A percentile compares a stretch with the other conserved stretches of the same genome.
Evolutionary conservation across 1,140 invertebrate genomes (phyloP).

Genomic region (Drosophila orosa): DNA sequence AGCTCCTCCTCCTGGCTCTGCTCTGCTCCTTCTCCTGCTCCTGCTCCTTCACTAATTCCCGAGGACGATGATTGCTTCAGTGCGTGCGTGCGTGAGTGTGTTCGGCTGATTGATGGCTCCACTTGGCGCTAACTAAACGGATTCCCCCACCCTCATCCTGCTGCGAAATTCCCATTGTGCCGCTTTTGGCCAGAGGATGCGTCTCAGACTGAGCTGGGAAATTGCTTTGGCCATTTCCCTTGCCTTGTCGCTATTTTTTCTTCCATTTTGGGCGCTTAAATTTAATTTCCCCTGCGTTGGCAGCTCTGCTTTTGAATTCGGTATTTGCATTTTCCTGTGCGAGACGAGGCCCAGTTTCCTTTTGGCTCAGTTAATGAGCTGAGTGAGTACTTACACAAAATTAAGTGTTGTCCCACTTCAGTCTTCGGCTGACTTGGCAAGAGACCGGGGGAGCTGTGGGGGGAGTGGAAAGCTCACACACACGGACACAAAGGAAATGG

Average conservation of each 20-base stretch:
- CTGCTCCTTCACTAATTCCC: conserved; percentile 5
- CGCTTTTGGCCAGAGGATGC: conserved; percentile 42
- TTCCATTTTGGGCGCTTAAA: conserved; percentile 53
- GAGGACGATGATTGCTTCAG: conserved; percentile 16
- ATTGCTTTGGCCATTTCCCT: conserved; percentile 50
- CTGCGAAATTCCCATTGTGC: conserved; percentile 33
- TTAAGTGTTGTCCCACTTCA: conserved; percentile 82
- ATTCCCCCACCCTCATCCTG: conserved; percentile 30
- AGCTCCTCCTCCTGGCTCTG: not conserved
- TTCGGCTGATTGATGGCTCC: conserved; percentile 65
- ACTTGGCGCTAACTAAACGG: conserved; percentile 69
- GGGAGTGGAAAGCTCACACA: conserved; percentile 18
- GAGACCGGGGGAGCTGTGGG: conserved; percentile 20
- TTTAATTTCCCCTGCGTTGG: conserved; percentile 70
- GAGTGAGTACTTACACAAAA: conserved; percentile 83
- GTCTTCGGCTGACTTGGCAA: conserved; percentile 73
- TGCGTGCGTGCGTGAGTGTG: conserved; percentile 51
- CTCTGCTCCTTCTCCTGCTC: not conserved
- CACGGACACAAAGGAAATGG: conserved; percentile 75
- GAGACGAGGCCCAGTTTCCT: conserved; percentile 54
- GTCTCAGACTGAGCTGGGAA: conserved; percentile 20
- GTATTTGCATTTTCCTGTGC: conserved; percentile 55
- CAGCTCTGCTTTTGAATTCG: conserved; percentile 49
- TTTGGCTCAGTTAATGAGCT: conserved; percentile 77
- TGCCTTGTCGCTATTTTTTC: conserved; percentile 23